Base-by-base conservation (phyloP, 2,888 invertebrate species). In the Drosophila pseudotakahashii region DNA sequence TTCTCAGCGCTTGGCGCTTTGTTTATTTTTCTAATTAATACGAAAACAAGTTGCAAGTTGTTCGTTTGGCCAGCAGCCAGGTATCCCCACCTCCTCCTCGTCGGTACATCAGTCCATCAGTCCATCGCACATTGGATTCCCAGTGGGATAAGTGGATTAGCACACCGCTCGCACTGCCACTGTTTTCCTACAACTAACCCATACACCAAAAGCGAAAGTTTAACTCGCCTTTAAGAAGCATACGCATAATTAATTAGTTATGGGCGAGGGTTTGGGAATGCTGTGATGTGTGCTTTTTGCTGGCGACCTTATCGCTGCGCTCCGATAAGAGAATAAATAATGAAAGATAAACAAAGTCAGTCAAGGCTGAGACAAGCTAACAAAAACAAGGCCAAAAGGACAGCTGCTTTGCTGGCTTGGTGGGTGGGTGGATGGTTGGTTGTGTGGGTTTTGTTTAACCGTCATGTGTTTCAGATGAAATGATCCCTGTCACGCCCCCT, bases 271-370 rank as follows among this genome's bases (percentile, higher is more conserved):
- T n/a, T 14, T 16, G 53, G 53, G 26, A 14, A 6, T 5, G 26
- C 26, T 6, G 41, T 44, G 34, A 19, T 51, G 42, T 77, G 62
- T 48, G 60, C 64, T 54, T 77, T 73, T 70, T 69, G 62, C 48
- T 34, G 68, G 39, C 52, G 48, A 61, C 50, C 42, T 62, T 61
- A 71, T 75, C 72, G 50, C 58, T 55, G 19, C 51, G n/a, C 11
- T 51, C 60, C 59, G 81, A 83, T 86, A 83, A 76, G 75, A 71
- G 76, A 79, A 81, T 86, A 84, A 83, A 77, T 84, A 84, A 84
- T 83, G 78, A 83, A 86, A 81, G 78, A 58, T 75, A 81, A 86
- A 85, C 86, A 85, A 75, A 76, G 74, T 77, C 76, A 67, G 77
- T 73, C 71, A 57, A 53, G 70, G 53, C 55, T 55, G 68, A 64